These are phyloP conservation scores for Hylia prasina DNA, from an alignment of 2,113 vertebrate genomes.

Conservation along the genomic window DNA sequence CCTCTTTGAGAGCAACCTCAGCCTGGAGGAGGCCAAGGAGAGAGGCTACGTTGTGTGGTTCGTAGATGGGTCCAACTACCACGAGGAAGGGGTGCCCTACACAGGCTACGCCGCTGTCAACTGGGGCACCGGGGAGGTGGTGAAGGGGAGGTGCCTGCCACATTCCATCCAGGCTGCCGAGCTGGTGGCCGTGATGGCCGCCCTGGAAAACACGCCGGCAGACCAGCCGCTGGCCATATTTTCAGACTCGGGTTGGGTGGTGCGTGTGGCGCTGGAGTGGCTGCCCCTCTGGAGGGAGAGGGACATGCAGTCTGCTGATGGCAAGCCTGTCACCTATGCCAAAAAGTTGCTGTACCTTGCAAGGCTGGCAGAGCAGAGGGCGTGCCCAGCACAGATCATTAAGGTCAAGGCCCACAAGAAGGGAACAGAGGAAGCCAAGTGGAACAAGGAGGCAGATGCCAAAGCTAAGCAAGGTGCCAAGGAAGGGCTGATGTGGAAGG, in stretches of 20 bases:
- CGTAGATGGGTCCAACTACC: constrained; percentile 22
- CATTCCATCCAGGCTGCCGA: constrained; percentile 48
- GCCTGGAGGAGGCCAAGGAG: constrained; percentile 19
- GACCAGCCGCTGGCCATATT: constrained; percentile 33
- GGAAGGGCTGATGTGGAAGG: constrained; percentile 53
- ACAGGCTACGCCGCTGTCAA: constrained; percentile 14
- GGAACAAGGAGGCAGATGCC: constrained; percentile 37
- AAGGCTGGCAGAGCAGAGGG: constrained; percentile 10
- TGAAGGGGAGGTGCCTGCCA: constrained; percentile 42
- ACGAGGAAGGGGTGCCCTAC: not conserved
- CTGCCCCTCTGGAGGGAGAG: constrained; percentile 33
- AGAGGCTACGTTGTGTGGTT: constrained; percentile 20
- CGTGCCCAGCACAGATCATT: not conserved
- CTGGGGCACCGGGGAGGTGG: not conserved
- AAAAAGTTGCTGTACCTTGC: constrained; percentile 45
- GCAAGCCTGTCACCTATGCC: constrained; percentile 35
- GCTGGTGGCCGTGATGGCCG: constrained; percentile 1
- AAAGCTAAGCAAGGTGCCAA: constrained; percentile 48
- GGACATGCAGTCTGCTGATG: constrained; percentile 16
- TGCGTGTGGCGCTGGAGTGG: not conserved
- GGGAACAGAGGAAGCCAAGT: constrained; percentile 48
- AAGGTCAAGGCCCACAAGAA: constrained; percentile 56
- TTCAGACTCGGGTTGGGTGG: constrained; percentile 23
- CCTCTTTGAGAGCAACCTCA: constrained; percentile 43
- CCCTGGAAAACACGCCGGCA: not conserved